Conservation (phyloP, 92 coral and sea anemone genomes). For the Anthopleura xanthogrammica region DNA sequence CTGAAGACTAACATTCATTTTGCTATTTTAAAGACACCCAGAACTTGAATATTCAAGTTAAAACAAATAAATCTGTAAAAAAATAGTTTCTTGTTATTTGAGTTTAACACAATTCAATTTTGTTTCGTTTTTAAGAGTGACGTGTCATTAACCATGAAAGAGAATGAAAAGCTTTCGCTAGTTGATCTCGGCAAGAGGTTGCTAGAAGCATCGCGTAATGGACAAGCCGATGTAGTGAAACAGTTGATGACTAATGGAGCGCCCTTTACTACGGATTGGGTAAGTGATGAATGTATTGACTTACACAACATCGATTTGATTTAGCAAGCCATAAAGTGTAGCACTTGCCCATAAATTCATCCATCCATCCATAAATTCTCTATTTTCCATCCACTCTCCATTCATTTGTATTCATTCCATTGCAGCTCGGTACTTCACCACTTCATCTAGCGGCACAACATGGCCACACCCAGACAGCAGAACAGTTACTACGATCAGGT, state of each 20-base stretch:
- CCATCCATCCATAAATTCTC: no score
- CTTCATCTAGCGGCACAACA: constrained; percentile 97
- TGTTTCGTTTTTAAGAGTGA: not conserved
- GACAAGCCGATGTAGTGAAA: constrained; percentile 95
- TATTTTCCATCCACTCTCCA: no score
- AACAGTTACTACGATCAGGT: constrained; percentile 89
- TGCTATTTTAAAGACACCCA: no score
- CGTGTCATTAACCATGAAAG: constrained; percentile 51
- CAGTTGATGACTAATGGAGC: constrained; percentile 95
- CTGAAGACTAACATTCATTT: no score
- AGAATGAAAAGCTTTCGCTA: constrained; percentile 83
- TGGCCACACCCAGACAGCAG: constrained; percentile 96
- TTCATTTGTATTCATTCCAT: not conserved
- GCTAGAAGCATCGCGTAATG: constrained; percentile 95
- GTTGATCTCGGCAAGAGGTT: constrained; percentile 94
- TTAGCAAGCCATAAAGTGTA: no score
- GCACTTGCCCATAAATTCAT: no score
- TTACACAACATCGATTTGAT: not conserved
- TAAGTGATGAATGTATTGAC: constrained; percentile 18
- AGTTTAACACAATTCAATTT: not conserved
- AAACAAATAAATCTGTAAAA: no score
- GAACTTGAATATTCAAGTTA: no score
- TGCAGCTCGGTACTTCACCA: constrained; percentile 94
- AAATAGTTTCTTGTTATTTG: no score
- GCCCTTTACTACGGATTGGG: constrained; percentile 99